phyloP scores from a whole-genome alignment of 2,113 vertebrate genomes.

The Oophaga pumilio region DNA sequence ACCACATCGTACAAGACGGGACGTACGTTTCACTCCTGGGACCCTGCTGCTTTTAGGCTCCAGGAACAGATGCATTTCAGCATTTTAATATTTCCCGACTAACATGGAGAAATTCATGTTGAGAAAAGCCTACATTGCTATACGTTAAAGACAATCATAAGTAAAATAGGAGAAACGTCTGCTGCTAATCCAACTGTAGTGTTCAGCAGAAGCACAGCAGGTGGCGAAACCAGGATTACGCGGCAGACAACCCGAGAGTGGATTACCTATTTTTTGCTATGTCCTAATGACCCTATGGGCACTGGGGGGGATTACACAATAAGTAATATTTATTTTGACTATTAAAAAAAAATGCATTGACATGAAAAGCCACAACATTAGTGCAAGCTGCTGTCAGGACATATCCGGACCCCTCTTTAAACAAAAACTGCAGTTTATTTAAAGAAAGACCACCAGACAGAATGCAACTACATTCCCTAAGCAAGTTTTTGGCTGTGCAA shows the following conservation, averaged over 20 bases:
- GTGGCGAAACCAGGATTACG: conserved; percentile 23
- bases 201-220: conserved; percentile 20
- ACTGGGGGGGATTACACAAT: background rate
- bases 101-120: background rate
- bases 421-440: background rate
- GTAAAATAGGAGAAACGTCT: background rate
- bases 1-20: too few species aligned
- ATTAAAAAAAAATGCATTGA: conserved; percentile 5
- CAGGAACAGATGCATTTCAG: background rate
- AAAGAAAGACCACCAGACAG: too few species aligned
- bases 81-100: background rate
- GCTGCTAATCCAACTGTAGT: conserved; percentile 8
- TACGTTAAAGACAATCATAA: background rate
- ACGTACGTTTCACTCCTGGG: too few species aligned
- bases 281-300: conserved; percentile 1
- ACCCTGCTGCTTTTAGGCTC: too few species aligned
- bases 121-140: background rate
- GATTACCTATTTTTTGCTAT: conserved; percentile 25
- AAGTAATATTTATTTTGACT: background rate
- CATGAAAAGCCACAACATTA: background rate
- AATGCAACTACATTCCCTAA: too few species aligned
- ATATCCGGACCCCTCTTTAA: background rate
- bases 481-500: too few species aligned
- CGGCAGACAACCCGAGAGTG: background rate
- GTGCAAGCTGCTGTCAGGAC: background rate